A percentile compares a stretch with the other conserved stretches of the same genome.
Evolutionary conservation across 2,113 vertebrate species (phyloP).

Genomic region (Tragelaphus buxtoni): DNA sequence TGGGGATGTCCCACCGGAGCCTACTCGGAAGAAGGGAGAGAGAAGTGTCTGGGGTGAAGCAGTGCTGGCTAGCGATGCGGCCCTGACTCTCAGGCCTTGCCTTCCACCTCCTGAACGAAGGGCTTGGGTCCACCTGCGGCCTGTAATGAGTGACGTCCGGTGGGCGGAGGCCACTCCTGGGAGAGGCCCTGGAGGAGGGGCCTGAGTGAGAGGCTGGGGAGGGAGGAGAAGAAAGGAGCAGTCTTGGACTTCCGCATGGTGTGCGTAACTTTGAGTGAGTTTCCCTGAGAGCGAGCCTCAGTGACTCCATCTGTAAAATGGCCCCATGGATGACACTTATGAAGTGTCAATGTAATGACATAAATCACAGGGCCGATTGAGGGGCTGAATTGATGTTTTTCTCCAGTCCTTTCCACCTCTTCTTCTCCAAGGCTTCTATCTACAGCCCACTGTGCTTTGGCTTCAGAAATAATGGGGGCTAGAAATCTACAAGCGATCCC

Average conservation of each 20-base stretch:
- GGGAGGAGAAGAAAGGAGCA: rapidly evolving
- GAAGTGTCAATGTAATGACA: rapidly evolving
- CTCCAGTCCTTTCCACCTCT: background rate
- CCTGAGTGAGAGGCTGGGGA: rapidly evolving
- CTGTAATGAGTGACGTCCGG: background rate
- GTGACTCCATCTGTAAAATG: background rate
- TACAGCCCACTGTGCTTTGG: background rate
- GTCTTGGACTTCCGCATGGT: background rate
- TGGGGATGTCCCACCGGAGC: background rate
- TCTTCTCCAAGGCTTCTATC: background rate
- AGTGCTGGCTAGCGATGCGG: rapidly evolving
- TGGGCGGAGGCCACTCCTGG: too few relatives aligned
- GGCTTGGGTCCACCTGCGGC: background rate
- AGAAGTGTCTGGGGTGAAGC: background rate
- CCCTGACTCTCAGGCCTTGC: background rate
- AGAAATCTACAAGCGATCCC: too few relatives aligned
- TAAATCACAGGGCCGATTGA: rapidly evolving
- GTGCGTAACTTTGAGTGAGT: background rate
- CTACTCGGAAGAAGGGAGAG: background rate
- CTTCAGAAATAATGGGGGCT: background rate
- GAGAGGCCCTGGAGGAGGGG: background rate
- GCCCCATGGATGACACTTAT: too few relatives aligned
- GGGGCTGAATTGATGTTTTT: rapidly evolving
- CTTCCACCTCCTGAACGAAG: background rate
- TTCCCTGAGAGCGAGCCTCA: background rate